Evolutionary conservation across 1,140 invertebrate species (phyloP).

Genomic region (Neodiprion lecontei): DNA sequence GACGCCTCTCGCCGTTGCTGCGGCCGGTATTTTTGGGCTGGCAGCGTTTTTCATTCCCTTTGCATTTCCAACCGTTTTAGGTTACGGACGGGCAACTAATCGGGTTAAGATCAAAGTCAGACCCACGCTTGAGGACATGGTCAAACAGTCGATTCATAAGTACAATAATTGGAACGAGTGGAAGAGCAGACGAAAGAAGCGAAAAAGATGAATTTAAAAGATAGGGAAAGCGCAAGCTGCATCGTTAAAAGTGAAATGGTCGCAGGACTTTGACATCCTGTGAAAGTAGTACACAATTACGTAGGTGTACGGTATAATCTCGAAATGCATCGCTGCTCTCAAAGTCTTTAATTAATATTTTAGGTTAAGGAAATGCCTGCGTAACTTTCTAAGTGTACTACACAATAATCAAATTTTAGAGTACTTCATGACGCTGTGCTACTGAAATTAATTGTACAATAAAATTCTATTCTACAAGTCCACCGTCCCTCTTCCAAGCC

Average conservation of each 20-base stretch:
- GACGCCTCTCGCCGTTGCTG: slow-evolving; percentile 55
- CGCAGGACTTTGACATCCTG: too few species aligned
- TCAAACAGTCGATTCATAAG: slow-evolving; percentile 44
- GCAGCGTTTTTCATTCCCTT: slow-evolving; percentile 54
- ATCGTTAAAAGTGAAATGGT: background rate
- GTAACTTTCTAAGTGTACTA: too few species aligned
- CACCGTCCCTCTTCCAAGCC: background rate
- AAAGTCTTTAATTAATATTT: too few species aligned
- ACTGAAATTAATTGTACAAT: background rate
- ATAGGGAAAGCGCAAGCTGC: background rate
- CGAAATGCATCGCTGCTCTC: too few species aligned
- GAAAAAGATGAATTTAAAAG: slow-evolving; percentile 41
- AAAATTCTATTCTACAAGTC: background rate
- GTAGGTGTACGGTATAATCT: too few species aligned
- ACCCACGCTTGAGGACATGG: slow-evolving; percentile 42
- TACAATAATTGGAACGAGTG: slow-evolving; percentile 47
- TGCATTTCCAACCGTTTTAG: slow-evolving; percentile 48
- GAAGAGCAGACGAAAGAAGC: slow-evolving; percentile 52
- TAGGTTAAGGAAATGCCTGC: too few species aligned
- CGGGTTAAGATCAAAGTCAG: slow-evolving; percentile 31
- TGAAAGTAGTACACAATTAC: too few species aligned
- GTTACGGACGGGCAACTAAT: slow-evolving; percentile 40
- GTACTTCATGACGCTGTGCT: background rate
- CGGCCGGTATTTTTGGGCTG: slow-evolving; percentile 53
- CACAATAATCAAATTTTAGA: background rate